Evolutionary conservation across 1,140 invertebrate species (phyloP).

Genomic region (Asbolus verrucosus): DNA sequence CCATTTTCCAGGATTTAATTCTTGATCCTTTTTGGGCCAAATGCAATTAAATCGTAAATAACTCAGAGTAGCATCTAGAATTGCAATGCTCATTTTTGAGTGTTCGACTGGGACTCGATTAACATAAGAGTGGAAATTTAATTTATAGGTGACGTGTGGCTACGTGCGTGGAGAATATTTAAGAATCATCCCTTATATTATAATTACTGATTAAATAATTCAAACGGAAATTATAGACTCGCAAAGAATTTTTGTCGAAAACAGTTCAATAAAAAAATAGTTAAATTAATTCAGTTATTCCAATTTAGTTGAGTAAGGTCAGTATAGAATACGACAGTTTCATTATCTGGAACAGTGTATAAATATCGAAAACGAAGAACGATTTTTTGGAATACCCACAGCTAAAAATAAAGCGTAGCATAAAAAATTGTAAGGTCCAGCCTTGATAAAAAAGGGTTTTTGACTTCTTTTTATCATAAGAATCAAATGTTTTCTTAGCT

Average conservation of each 20-base stretch:
- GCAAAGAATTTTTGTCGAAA: too few species aligned
- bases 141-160: too few species aligned
- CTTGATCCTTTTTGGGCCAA: slow-evolving; percentile 3
- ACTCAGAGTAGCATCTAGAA: background rate
- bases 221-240: too few species aligned
- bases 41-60: slow-evolving; percentile 16
- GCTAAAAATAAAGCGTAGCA: slow-evolving; percentile 19
- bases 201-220: too few species aligned
- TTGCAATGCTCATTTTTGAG: too few species aligned
- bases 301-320: background rate
- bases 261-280: too few species aligned
- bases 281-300: too few species aligned
- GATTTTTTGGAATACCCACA: background rate
- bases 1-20: slow-evolving; percentile 31
- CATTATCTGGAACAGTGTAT: slow-evolving; percentile 13
- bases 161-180: too few species aligned
- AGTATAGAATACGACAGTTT: slow-evolving; percentile 32
- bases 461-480: slow-evolving; percentile 12
- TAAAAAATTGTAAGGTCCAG: slow-evolving; percentile 17
- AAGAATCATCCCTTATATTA: too few species aligned
- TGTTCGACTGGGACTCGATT: too few species aligned
- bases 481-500: background rate
- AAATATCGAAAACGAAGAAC: background rate
- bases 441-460: background rate
- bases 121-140: too few species aligned